phyloP scores from a whole-genome alignment of 2,113 vertebrate genomes.

The Ranitomeya imitator region DNA sequence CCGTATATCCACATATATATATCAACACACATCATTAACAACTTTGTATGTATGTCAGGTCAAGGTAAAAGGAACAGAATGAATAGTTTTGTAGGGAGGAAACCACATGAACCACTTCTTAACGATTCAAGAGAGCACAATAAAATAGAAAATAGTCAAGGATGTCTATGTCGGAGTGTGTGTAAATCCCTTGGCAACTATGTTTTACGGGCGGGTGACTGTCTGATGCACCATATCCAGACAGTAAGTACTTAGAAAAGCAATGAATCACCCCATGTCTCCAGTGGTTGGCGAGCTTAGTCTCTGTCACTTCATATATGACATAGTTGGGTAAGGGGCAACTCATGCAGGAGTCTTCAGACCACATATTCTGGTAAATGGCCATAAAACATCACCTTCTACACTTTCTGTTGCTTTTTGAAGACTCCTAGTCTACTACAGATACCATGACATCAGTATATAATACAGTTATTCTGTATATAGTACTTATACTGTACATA shows the following conservation, averaged over 20 bases:
- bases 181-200: not conserved
- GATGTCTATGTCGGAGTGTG: not conserved
- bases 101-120: not conserved
- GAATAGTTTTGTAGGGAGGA: not conserved
- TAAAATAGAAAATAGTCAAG: slow-evolving; percentile 7
- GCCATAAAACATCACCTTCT: too few relatives aligned
- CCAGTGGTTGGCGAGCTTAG: slow-evolving; percentile 1
- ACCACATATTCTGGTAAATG: not conserved
- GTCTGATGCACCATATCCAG: slow-evolving; percentile 23
- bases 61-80: not conserved
- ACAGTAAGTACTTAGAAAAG: slow-evolving; percentile 15
- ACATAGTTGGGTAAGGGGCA: slow-evolving; percentile 2
- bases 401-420: not conserved
- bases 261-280: slow-evolving; percentile 10
- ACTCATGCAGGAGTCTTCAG: not conserved
- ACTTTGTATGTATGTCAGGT: not conserved
- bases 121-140: not conserved
- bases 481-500: not conserved
- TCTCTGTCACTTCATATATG: slow-evolving; percentile 13
- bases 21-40: not conserved
- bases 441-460: too few relatives aligned
- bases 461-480: not conserved
- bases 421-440: not conserved
- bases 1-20: not conserved
- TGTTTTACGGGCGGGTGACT: slow-evolving; percentile 31